Conservation (phyloP, 2,888 invertebrate genomes). For the Perizoma affinitatum region DNA sequence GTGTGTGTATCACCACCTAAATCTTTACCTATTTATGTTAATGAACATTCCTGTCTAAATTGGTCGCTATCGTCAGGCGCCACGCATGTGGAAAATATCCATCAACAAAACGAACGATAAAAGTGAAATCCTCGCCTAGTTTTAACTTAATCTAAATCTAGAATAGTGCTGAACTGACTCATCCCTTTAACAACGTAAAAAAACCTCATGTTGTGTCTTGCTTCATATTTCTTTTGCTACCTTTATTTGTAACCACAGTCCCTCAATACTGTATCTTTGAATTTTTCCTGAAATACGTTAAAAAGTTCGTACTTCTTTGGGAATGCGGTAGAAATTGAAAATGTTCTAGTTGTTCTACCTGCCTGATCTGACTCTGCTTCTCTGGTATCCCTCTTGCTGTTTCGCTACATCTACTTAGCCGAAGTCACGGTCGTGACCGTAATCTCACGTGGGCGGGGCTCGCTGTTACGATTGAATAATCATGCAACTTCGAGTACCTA, state of each 20-base stretch:
- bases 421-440: conserved; percentile 40
- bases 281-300: no score
- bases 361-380: no score
- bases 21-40: conserved; percentile 14
- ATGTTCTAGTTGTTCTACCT: no score
- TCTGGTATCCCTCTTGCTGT: no score
- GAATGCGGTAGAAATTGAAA: no score
- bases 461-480: conserved; percentile 20
- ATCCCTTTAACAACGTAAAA: no score
- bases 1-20: neutral
- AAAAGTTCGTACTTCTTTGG: no score
- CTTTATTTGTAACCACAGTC: neutral
- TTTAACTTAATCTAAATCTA: conserved; percentile 1
- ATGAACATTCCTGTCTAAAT: conserved; percentile 14
- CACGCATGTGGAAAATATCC: conserved; percentile 1
- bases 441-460: conserved; percentile 41
- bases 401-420: conserved; percentile 4
- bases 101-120: conserved; percentile 14
- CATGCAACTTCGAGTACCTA: conserved; percentile 6
- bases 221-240: neutral
- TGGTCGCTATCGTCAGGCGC: conserved; percentile 11
- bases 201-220: neutral
- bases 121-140: conserved; percentile 7
- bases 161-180: no score
- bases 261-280: no score